Base-by-base conservation (phyloP, 2,888 invertebrate genomes). In the Diarsia mendica region DNA sequence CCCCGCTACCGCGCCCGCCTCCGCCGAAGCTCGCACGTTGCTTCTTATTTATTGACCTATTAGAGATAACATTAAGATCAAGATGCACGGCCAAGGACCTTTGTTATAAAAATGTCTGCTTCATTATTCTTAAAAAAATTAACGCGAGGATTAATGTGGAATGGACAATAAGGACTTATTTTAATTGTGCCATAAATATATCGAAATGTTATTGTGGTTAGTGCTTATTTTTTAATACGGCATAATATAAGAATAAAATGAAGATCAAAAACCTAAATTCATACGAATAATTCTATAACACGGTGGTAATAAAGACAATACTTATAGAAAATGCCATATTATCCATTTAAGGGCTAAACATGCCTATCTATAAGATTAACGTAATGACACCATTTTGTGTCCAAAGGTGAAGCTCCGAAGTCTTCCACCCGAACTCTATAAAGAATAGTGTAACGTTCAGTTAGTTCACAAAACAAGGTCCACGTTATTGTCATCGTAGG, bases 1-100 rank as follows among this genome's bases (percentile, higher is more conserved):
- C 77, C 67, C 74, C 58, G 53, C 72, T 18, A 20, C 39, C 66
- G 67, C 80, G 53, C 67, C 61, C 72, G 55, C 74, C 66, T 60
- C 77, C 46, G 73, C 93, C 94, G 95, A 95, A 94, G 96, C 95
- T 96, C 95, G 95, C 96, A 95, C 96, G 96, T 95, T 95, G 94
- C 92, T 92, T 90, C 91, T 96, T 96, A 96, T 96, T 96, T 96
- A 96, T 96, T 96, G 96, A 94, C 96, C 96, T 96, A 96, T 96
- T 96, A 96, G 96, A 96, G 96, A 96, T 96, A 96, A 96, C 96
- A 96, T 96, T 95, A 94, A 96, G 96, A 96, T 96, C 96, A 93
- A 95, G 96, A 96, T 95, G 96, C 96, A 96, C 96, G 96, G 96
- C 95, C 95, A 96, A 96, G 95, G 96, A 96, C 96, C 95, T 96